phyloP scores from a whole-genome alignment of 2,797 vertebrate genomes.

The Smutsia temminckii region DNA sequence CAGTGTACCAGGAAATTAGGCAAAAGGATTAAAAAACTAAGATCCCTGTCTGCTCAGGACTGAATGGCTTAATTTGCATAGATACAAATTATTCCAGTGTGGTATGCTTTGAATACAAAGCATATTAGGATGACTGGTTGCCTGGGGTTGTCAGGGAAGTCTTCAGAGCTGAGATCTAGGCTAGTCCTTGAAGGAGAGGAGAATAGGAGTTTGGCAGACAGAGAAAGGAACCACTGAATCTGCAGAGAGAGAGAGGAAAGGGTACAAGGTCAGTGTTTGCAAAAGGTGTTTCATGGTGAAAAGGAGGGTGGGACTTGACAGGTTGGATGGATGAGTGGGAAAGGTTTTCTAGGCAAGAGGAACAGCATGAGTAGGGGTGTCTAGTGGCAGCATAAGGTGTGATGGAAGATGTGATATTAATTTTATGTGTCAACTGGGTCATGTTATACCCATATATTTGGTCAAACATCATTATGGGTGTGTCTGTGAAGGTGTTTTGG shows the following conservation, averaged over 20 bases:
- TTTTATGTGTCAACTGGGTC: background rate
- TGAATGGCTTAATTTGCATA: background rate
- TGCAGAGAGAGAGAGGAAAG: background rate
- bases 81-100: background rate
- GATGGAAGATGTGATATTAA: background rate
- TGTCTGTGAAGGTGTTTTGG: background rate
- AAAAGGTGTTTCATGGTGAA: background rate
- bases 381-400: background rate
- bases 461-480: background rate
- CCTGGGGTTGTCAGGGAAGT: background rate
- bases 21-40: constrained; percentile 17
- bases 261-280: background rate
- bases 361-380: background rate
- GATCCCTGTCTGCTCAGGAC: background rate
- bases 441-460: background rate
- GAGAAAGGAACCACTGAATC: background rate
- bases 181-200: background rate
- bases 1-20: background rate
- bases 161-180: background rate
- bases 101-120: background rate
- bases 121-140: background rate
- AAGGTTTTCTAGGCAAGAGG: background rate
- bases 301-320: background rate
- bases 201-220: background rate
- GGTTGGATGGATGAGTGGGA: background rate